These are phyloP conservation scores for Porites rus DNA, from an alignment of 92 coral and sea anemone species.

Conservation along the genomic window DNA sequence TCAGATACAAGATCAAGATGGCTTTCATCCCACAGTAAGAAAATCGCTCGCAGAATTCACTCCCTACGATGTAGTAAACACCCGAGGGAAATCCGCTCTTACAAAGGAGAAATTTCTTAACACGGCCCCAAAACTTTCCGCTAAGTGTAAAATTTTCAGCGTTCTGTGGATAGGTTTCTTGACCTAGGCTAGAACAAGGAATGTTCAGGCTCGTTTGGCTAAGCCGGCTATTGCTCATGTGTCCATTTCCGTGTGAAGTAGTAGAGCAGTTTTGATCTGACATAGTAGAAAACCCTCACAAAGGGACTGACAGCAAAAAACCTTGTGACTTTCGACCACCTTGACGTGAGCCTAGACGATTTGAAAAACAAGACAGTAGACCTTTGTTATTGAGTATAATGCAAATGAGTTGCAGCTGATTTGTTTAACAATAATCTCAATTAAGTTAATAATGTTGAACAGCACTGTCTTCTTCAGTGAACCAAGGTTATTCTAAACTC, in stretches of 20 bases:
- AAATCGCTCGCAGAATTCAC: conserved; percentile 87
- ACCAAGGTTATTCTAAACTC: too few relatives aligned
- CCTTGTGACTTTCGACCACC: too few relatives aligned
- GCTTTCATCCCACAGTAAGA: conserved; percentile 91
- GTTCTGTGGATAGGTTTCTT: conserved; percentile 1
- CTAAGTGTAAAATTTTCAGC: conserved; percentile 41
- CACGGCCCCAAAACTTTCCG: conserved; percentile 81
- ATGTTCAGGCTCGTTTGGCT: conserved; percentile 44
- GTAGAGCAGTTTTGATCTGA: background rate
- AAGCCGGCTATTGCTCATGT: conserved; percentile 13
- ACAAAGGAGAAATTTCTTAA: conserved; percentile 67
- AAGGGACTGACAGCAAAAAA: too few relatives aligned
- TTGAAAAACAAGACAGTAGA: too few relatives aligned
- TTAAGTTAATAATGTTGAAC: too few relatives aligned
- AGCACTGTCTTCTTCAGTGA: too few relatives aligned
- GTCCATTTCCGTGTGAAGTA: background rate
- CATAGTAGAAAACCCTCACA: background rate
- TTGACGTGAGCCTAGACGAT: too few relatives aligned
- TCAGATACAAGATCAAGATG: conserved; percentile 74
- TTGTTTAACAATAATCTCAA: too few relatives aligned
- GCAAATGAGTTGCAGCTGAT: too few relatives aligned
- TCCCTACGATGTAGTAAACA: conserved; percentile 80
- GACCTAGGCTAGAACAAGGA: background rate
- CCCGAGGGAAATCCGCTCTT: conserved; percentile 76
- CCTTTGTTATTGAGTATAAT: too few relatives aligned